Base-by-base conservation (phyloP, 2,797 vertebrate species). In the Apogon talboti region DNA sequence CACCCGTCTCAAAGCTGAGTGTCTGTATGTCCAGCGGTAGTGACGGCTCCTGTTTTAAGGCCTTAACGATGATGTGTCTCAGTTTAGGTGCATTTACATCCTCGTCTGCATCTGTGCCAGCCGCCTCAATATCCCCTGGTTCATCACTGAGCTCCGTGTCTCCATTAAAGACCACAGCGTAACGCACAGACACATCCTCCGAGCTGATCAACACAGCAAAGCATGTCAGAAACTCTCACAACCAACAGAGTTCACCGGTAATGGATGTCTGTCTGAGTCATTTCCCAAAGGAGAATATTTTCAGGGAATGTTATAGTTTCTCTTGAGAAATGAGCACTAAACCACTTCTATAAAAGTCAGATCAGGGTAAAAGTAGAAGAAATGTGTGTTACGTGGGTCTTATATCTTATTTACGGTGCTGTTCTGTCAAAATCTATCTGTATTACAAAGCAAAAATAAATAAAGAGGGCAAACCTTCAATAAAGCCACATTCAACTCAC, bases 91-190 rank as follows among this genome's bases (percentile, higher is more conserved):
- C 87, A 35, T 87, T 92, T 19, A 71, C 59, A n/a, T 88, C 81
- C 50, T 76, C 52, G 6, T 54, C 30, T 28, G 46, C 40, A 10
- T 77, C 81, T 5, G 45, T 11, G 19, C 73, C 57, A 4, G 52
- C 43, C 40, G 84, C 72, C 46, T 51, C 46, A 3, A 83, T 79
- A 42, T 69, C 49, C 19, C 70, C 79, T 0, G 91, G 90, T 50
- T 94, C 92, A 0, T 89, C 93, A 57, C 89, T 91, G 43, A 94
- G 92, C 50, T 95, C 93, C 0, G 92, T 94, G 48, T 94, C 92
- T 56, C 90, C 92, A 13, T 94, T 95, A 83, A 99, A 99, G 84
- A 96, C 90, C 66, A 95, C 94, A 24, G 92, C 91, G 1, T 95
- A 96, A 4, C 78, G 92, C 61, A 95, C 88, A 30, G 96, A 76